A percentile compares a stretch with the other conserved stretches of the same genome.
These are phyloP conservation scores for Lydus trimaculatus DNA, from an alignment of 2,888 invertebrate genomes.

Conservation along the genomic window DNA sequence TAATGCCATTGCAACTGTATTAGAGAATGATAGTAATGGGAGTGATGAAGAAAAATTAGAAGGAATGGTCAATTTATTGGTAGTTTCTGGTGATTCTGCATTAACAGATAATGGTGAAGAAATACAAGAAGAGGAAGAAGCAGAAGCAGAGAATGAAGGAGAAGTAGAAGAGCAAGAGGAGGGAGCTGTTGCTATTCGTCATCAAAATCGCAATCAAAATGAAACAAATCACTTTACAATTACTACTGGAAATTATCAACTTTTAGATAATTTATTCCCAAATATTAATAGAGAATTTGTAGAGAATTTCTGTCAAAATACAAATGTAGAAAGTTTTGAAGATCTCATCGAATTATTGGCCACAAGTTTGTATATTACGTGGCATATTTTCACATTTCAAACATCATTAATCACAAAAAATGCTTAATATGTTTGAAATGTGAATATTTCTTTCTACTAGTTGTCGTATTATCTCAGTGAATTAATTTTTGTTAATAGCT, in stretches of 20 bases:
- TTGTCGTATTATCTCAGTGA: background rate
- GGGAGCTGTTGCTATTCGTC: background rate
- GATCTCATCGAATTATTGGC: constrained; percentile 12
- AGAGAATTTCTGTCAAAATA: constrained; percentile 21
- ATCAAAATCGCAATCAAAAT: background rate
- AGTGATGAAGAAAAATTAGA: constrained; percentile 18
- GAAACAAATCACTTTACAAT: background rate
- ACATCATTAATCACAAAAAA: no score
- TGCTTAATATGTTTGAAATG: no score
- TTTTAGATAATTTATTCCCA: constrained; percentile 31
- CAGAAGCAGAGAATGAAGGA: background rate
- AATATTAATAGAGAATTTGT: constrained; percentile 30
- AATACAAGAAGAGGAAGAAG: background rate
- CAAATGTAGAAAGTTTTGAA: constrained; percentile 17
- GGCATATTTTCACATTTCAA: no score
- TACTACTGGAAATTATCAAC: constrained; percentile 1
- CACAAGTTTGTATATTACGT: constrained; percentile 6
- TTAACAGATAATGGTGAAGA: background rate
- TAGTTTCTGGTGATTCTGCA: constrained; percentile 22
- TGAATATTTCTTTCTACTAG: no score
- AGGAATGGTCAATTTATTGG: constrained; percentile 24
- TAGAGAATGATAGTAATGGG: constrained; percentile 10
- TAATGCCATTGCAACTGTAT: constrained; percentile 14
- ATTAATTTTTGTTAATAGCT: no score
- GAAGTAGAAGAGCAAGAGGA: background rate